These are phyloP conservation scores for Cephus sareptanus DNA, from an alignment of 2,888 invertebrate species.

Conservation along the genomic window DNA sequence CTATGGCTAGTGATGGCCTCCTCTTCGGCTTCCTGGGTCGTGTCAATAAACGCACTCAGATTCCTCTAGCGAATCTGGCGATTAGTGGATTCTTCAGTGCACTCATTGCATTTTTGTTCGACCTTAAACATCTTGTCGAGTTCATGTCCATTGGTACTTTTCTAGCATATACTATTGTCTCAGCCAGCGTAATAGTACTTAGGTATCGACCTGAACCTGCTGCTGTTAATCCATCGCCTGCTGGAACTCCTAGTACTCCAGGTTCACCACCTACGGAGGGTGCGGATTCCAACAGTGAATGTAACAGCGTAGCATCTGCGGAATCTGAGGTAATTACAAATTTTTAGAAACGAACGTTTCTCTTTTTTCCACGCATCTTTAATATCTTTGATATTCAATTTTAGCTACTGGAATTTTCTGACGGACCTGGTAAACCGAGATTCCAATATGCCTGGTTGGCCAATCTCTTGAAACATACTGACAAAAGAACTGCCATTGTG, in stretches of 20 bases:
- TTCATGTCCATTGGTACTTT: slow-evolving; percentile 95
- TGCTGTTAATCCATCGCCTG: slow-evolving; percentile 10
- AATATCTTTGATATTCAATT: slow-evolving; percentile 19
- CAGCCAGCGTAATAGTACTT: slow-evolving; percentile 88
- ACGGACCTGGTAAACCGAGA: slow-evolving; percentile 77
- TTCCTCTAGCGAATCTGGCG: slow-evolving; percentile 80
- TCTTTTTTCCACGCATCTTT: slow-evolving; percentile 1
- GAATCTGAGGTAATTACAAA: slow-evolving; percentile 46
- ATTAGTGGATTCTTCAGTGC: slow-evolving; percentile 83
- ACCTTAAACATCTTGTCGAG: slow-evolving; percentile 89
- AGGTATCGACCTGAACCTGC: slow-evolving; percentile 77
- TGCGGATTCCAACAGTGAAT: slow-evolving; percentile 53
- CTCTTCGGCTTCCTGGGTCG: slow-evolving; percentile 84
- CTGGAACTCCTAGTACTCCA: slow-evolving; percentile 44
- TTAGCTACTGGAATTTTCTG: slow-evolving; percentile 60
- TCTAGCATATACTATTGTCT: slow-evolving; percentile 91
- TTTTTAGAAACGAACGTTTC: neutral
- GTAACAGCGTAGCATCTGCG: slow-evolving; percentile 49
- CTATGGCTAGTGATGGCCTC: slow-evolving; percentile 91
- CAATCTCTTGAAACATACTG: slow-evolving; percentile 77
- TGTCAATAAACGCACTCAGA: slow-evolving; percentile 82
- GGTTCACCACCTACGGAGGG: slow-evolving; percentile 55
- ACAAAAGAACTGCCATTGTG: slow-evolving; percentile 81
- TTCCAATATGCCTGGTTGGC: slow-evolving; percentile 80
- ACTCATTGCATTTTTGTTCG: slow-evolving; percentile 84